Conservation (phyloP, 2,113 vertebrate species). For the Actenoides hombroni region DNA sequence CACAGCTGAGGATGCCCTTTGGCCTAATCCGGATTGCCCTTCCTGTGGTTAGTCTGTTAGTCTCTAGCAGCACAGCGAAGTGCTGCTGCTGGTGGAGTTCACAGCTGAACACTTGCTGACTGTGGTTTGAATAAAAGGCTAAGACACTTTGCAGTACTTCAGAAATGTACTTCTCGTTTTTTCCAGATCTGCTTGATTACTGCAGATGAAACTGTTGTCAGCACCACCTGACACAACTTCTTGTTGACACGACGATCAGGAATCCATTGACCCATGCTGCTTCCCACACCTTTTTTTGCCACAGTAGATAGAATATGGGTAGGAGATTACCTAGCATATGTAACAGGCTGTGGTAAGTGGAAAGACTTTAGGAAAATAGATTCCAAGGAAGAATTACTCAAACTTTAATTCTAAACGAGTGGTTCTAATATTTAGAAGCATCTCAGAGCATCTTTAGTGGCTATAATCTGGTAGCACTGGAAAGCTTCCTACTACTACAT, state of each 20-base stretch:
- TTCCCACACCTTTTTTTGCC: not conserved
- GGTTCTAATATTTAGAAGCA: not conserved
- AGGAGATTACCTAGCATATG: not conserved
- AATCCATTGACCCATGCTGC: not conserved
- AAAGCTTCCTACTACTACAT: not conserved
- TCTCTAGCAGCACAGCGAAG: not conserved
- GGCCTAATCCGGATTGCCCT: not conserved
- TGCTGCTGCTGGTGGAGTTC: accelerated
- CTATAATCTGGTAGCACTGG: not conserved
- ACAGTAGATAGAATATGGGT: not conserved
- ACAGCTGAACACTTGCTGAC: not conserved
- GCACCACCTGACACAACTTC: not conserved
- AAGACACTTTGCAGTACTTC: not conserved
- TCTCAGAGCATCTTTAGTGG: not conserved
- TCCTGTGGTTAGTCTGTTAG: not conserved
- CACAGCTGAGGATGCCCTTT: not conserved
- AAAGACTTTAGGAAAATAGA: not conserved
- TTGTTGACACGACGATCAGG: not conserved
- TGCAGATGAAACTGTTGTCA: not conserved
- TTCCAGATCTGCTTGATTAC: not conserved
- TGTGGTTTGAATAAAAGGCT: not conserved
- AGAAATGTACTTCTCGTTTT: not conserved
- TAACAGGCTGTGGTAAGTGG: not conserved
- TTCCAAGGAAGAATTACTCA: not conserved
- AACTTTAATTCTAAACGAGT: not conserved